These are phyloP conservation scores for Calephelis virginiensis DNA, from an alignment of 1,140 invertebrate genomes.

Conservation along the genomic window DNA sequence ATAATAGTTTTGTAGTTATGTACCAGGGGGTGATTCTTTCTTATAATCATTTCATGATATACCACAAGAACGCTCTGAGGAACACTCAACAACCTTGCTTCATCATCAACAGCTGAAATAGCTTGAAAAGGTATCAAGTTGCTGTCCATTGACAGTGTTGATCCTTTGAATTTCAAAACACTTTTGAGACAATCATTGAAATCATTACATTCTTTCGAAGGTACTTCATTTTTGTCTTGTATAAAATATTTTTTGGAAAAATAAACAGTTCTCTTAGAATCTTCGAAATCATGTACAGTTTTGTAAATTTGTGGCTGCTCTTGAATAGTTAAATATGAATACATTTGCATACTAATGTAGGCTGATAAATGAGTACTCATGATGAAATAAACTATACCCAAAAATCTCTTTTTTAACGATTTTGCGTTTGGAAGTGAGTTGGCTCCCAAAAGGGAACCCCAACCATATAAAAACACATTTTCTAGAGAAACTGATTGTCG, in stretches of 20 bases:
- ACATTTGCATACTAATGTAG: conserved; percentile 54
- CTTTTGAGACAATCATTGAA: conserved; percentile 48
- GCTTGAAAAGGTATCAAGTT: conserved; percentile 41
- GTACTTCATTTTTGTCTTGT: conserved; percentile 42
- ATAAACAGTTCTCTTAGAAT: conserved; percentile 44
- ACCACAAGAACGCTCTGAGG: conserved; percentile 46
- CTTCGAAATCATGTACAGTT: conserved; percentile 45
- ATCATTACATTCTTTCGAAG: conserved; percentile 40
- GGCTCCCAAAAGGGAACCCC: conserved; percentile 52
- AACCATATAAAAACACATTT: conserved; percentile 44
- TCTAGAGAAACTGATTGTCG: conserved; percentile 32
- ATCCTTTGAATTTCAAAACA: conserved; percentile 41
- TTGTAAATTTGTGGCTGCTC: conserved; percentile 44
- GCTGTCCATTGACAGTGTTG: conserved; percentile 36
- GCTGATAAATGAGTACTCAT: conserved; percentile 50
- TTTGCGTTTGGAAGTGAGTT: conserved; percentile 41
- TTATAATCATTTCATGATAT: conserved; percentile 61
- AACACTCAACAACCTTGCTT: conserved; percentile 48
- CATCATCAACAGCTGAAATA: conserved; percentile 42
- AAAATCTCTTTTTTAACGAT: conserved; percentile 50
- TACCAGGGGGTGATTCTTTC: conserved; percentile 42
- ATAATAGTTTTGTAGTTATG: conserved; percentile 36
- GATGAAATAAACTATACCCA: conserved; percentile 48
- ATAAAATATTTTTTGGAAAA: conserved; percentile 52
- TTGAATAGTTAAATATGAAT: conserved; percentile 55